Evolutionary conservation across 2,888 invertebrate species (phyloP), one percentile per base, ranked within the genome.

Genomic region (Nebria brevicollis): DNA sequence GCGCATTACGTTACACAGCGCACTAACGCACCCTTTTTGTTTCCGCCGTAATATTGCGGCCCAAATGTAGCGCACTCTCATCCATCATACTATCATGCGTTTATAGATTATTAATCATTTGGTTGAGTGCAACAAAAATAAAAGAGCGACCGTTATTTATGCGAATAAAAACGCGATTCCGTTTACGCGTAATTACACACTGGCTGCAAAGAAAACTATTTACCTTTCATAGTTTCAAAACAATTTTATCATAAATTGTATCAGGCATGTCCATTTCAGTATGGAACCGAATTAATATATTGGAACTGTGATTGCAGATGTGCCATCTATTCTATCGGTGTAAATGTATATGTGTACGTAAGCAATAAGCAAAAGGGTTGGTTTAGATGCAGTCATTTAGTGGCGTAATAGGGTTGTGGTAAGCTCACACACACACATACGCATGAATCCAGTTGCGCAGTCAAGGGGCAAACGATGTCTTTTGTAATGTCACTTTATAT

Each of bases 401-500:
- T 66, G 13, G 41, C 41, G 34, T 54, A 41, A 73, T 70, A 70
- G 70, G 70, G 70, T 70, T 26, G 70, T 34, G 70, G 65, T 64
- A 25, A 43, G 13, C 43, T 54, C n/a, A 54, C 54, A 25, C 26
- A 73, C 43, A 20, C 66, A 73, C 66, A 73, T n/a, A n/a, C 41
- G 43, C 13, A 15, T 20, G 20, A 20, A 20, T 13, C 43, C 15
- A 41, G 15, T 26, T 1, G 70, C 68, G 75, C 75, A 83, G 84
- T 82, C 83, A 84, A 83, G 84, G 84, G 84, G 83, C 82, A 84
- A 84, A 83, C 83, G 78, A 83, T 83, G 84, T 85, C 84, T 84
- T 85, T 84, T 85, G 84, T 85, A 84, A 82, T 81, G 83, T 85
- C 84, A 82, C 77, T 83, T 85, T 84, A 84, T 84, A 84, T 84